Conservation (phyloP, 2,888 invertebrate genomes). For the Rhingia rostrata region DNA sequence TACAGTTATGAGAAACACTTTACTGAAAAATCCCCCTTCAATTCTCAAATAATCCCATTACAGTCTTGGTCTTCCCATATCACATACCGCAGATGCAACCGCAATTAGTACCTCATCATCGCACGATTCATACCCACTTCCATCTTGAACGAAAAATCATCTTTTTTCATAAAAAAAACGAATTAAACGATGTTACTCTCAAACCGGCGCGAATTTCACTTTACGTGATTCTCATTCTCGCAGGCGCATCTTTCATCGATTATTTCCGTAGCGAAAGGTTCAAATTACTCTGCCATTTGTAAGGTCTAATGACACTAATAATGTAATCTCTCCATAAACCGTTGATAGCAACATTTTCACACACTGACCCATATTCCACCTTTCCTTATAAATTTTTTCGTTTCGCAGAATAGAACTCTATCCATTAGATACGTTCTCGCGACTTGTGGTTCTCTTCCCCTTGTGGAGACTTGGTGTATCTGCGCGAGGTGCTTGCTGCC, state of each 20-base stretch:
- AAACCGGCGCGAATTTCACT: constrained; percentile 44
- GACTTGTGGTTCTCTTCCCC: constrained; percentile 11
- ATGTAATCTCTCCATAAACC: constrained; percentile 65
- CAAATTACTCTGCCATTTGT: constrained; percentile 69
- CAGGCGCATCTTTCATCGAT: constrained; percentile 35
- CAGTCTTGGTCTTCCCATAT: neutral
- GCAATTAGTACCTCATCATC: constrained; percentile 18
- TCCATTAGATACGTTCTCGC: constrained; percentile 38
- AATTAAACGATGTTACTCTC: neutral
- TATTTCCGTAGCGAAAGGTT: constrained; percentile 65
- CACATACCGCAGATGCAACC: neutral
- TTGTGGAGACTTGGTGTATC: neutral
- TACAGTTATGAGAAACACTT: neutral
- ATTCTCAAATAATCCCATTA: neutral
- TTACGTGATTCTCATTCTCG: constrained; percentile 34
- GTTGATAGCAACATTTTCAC: constrained; percentile 69
- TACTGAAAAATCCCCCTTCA: neutral
- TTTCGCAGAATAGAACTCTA: constrained; percentile 13
- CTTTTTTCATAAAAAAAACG: neutral
- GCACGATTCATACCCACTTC: constrained; percentile 5
- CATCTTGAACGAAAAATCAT: neutral
- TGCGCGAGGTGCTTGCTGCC: neutral
- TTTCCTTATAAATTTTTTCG: constrained; percentile 42
- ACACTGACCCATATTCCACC: constrained; percentile 70
- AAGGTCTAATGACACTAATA: constrained; percentile 68